Evolutionary conservation across 2,888 invertebrate species (phyloP), one percentile per base, ranked within the genome.

Genomic region (Dendrolimus pini): DNA sequence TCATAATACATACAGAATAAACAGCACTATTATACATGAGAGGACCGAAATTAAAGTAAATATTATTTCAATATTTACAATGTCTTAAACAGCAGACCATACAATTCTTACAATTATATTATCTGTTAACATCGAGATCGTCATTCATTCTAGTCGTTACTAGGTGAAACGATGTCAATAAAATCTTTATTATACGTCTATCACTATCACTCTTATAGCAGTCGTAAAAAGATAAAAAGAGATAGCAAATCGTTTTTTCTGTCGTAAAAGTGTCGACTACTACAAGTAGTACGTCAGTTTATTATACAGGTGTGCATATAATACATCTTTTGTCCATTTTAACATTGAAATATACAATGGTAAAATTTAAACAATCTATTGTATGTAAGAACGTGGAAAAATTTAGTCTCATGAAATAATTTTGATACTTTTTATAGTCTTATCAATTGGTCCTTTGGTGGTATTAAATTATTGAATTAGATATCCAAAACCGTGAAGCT

Each of bases 91-190:
- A 6, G 30, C 30, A 30, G 30, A 30, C 30, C 30, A 30, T 30
- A 30, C 6, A 30, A 30, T 30, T 30, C 6, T 30, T 30, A 30
- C 30, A 30, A 30, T 30, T 30, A 30, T 30, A 30, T 30, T 30
- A 30, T 30, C 30, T 30, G 30, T 30, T 30, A 41, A 12, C 52
- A 41, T 58, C 56, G 9, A 54, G 62, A 61, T 53, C 53, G 47
- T 47, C 47, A 47, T 47, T 47, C 47, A 10, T 47, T 47, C 2
- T 12, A 47, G 47, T 12, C 9, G 47, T 47, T 47, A 12, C 47
- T 47, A 47, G 9, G 47, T 47, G 47, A 47, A 47, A 47, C 6
- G 8, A 12, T 47, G 12, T 10, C 12, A 47, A 47, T 47, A 47
- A 9, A 10, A 9, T 10, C 12, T 10, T 10, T 47, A 12, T 47